phyloP scores from a whole-genome alignment of 1,140 invertebrate species.

The Drosophila saltans region DNA sequence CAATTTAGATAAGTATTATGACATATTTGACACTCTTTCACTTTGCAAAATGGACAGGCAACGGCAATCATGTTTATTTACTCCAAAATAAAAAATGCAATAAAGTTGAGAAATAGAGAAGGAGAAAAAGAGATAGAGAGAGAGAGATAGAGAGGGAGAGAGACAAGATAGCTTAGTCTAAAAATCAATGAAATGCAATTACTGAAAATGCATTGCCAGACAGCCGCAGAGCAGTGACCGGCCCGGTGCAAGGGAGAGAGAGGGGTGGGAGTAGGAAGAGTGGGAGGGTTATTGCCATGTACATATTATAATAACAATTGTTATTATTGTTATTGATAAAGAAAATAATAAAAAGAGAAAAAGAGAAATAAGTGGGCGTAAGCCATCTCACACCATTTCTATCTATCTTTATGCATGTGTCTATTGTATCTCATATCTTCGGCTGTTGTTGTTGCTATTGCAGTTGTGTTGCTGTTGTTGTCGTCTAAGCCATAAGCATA shows the following conservation, averaged over 20 bases:
- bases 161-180: constrained; percentile 31
- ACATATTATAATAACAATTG: constrained; percentile 74
- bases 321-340: constrained; percentile 62
- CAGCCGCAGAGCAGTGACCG: constrained; percentile 16
- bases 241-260: neutral
- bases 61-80: constrained; percentile 68
- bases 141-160: neutral
- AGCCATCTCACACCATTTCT: constrained; percentile 8
- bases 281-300: constrained; percentile 11
- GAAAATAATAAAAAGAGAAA: neutral
- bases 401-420: neutral
- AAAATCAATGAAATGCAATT: constrained; percentile 82
- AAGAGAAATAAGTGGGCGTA: constrained; percentile 56
- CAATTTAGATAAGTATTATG: constrained; percentile 82
- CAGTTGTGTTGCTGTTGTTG: constrained; percentile 19
- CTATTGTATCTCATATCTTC: constrained; percentile 1
- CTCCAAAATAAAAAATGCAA: constrained; percentile 58
- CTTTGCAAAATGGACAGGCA: constrained; percentile 50
- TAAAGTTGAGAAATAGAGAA: constrained; percentile 22
- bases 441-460: no score
- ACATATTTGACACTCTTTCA: constrained; percentile 80
- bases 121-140: neutral
- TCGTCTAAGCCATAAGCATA: constrained; percentile 71
- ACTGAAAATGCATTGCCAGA: constrained; percentile 65
- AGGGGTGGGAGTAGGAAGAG: no score